Evolutionary conservation across 2,888 invertebrate species (phyloP).

Genomic region (Melinaea marsaeus): DNA sequence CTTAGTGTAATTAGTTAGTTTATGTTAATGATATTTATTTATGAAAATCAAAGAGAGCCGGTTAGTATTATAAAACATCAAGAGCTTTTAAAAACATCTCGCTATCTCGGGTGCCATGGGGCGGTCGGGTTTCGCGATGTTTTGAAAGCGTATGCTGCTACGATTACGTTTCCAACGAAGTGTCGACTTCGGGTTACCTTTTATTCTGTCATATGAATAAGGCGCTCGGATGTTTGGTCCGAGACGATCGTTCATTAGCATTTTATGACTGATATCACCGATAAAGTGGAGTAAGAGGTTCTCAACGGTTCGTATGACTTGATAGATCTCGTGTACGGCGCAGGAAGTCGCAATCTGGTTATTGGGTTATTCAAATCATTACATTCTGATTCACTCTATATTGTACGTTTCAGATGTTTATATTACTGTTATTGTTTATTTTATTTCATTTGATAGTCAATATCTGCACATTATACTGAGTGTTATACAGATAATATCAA

Average conservation of each 20-base stretch:
- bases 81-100: slow-evolving; percentile 74
- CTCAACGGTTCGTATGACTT: slow-evolving; percentile 70
- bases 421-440: slow-evolving; percentile 52
- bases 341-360: slow-evolving; percentile 62
- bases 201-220: slow-evolving; percentile 76
- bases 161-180: slow-evolving; percentile 73
- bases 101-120: slow-evolving; percentile 62
- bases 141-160: slow-evolving; percentile 73
- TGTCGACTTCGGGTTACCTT: slow-evolving; percentile 75
- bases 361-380: slow-evolving; percentile 58
- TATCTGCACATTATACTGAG: slow-evolving; percentile 33
- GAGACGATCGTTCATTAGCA: slow-evolving; percentile 75
- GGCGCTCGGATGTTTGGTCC: slow-evolving; percentile 76
- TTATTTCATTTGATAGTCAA: slow-evolving; percentile 43
- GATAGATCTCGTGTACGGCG: slow-evolving; percentile 60
- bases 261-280: slow-evolving; percentile 77
- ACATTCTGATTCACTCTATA: slow-evolving; percentile 63
- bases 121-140: slow-evolving; percentile 69
- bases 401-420: slow-evolving; percentile 53
- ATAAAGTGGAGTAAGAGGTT: slow-evolving; percentile 77
- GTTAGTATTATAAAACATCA: slow-evolving; percentile 48
- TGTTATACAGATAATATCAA: slow-evolving; percentile 34
- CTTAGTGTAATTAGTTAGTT: too few relatives aligned
- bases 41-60: slow-evolving; percentile 12
- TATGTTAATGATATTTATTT: too few relatives aligned